Evolutionary conservation across 2,888 invertebrate genomes (phyloP), one percentile per base, ranked within the genome.

Genomic region (Gandaritis pyraliata): DNA sequence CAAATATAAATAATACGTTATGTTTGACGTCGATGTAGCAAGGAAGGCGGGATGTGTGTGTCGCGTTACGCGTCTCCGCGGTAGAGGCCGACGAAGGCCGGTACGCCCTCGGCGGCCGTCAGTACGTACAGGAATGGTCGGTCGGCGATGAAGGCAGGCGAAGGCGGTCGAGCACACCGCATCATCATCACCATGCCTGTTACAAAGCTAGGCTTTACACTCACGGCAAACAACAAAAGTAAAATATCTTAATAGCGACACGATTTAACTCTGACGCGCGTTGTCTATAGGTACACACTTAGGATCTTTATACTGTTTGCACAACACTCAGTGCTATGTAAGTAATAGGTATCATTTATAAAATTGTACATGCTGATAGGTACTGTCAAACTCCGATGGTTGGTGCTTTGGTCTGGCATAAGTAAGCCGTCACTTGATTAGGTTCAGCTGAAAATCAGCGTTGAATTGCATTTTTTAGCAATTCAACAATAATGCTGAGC

Each of bases 141-240:
- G 74, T 92, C 85, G 23, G 88, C 92, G 65, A 52, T 65, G 86
- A 92, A 90, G 61, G 58, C 58, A 41, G 69, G 74, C 69, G 81
- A 23, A 39, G 80, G 80, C 57, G 71, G 74, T 18, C 69, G 77
- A 55, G 83, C 83, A 74, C 88, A 87, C 60, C 30, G 85, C 83
- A 87, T 65, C 89, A 87, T 87, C 71, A 89, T 13, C 84, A 87
- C 87, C 87, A 89, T 84, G 80, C 87, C 90, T 89, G 87, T 79
- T 75, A 76, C 66, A 72, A 55, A 74, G 64, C 51, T 47, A 55
- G 51, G 45, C 59, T 56, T 58, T 41, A 59, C 39, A 43, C 43
- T 43, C 16, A 43, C 43, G 43, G 15, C 15, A 41, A 41, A 15
- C 43, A 43, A 6, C 5, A 6, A 13, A 43, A 16, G 11, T 15